Conservation (phyloP, 2,797 vertebrate genomes). For the Centropyge bicolor region DNA sequence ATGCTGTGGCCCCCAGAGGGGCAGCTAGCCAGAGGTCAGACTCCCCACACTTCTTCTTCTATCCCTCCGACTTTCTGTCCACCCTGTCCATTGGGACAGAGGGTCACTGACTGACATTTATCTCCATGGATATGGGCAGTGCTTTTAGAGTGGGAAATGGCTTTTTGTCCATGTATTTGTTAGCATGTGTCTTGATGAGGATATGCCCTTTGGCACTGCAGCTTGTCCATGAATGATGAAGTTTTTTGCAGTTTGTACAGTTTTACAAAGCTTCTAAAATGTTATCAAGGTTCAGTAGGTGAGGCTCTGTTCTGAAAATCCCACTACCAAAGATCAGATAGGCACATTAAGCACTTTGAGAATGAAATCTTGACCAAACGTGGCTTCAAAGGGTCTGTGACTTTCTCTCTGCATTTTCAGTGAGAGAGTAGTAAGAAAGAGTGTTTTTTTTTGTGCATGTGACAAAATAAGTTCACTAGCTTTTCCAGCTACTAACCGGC, state of each 20-base stretch:
- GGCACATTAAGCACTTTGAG: constrained; percentile 1
- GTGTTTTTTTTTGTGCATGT: too few relatives aligned
- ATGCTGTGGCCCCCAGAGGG: constrained; percentile 37
- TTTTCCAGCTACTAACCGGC: background rate
- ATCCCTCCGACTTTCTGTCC: constrained; percentile 53
- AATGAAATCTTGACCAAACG: background rate
- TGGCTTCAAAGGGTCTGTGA: background rate
- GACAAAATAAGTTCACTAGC: background rate
- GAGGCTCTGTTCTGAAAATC: background rate
- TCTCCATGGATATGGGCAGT: constrained; percentile 49
- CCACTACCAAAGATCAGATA: constrained; percentile 7
- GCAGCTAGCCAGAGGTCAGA: constrained; percentile 64
- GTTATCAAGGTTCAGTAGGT: background rate
- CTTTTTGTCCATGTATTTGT: constrained; percentile 26
- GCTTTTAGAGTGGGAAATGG: constrained; percentile 56
- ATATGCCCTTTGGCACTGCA: constrained; percentile 18
- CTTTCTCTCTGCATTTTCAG: too few relatives aligned
- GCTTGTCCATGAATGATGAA: constrained; percentile 7
- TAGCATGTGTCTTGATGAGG: constrained; percentile 6
- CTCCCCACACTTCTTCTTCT: constrained; percentile 31
- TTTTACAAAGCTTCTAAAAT: constrained; percentile 10
- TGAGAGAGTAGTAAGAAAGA: too few relatives aligned
- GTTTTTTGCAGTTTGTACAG: background rate
- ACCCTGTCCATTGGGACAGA: constrained; percentile 55
- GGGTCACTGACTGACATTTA: constrained; percentile 73